These are phyloP conservation scores for Amblyraja radiata DNA, from an alignment of 2,797 vertebrate species.

Conservation along the genomic window DNA sequence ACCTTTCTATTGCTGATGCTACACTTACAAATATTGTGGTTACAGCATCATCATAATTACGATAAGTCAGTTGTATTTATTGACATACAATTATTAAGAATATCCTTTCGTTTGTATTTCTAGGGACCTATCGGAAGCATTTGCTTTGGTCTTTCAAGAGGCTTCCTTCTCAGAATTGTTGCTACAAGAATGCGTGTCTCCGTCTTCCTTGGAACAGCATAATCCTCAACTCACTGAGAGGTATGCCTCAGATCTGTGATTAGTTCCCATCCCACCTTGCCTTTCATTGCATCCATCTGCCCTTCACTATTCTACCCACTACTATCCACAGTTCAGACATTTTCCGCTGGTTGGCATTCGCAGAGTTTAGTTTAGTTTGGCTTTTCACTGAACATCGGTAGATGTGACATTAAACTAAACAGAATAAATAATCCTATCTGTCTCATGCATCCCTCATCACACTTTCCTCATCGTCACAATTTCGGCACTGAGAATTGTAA, in stretches of 20 bases:
- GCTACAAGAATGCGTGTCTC: background rate
- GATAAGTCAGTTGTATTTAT: background rate
- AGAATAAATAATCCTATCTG: too few relatives aligned
- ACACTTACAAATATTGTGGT: background rate
- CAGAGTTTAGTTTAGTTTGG: too few relatives aligned
- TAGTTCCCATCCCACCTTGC: background rate
- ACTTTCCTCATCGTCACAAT: too few relatives aligned
- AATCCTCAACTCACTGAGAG: background rate
- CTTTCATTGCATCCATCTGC: background rate
- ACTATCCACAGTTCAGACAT: background rate
- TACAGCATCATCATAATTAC: background rate
- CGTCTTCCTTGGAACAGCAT: background rate
- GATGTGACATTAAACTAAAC: too few relatives aligned
- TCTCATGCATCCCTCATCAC: too few relatives aligned
- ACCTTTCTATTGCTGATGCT: background rate
- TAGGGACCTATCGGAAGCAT: background rate
- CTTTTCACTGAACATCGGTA: too few relatives aligned
- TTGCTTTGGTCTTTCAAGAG: background rate
- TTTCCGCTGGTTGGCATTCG: too few relatives aligned
- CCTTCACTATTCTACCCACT: background rate
- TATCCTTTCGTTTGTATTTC: background rate
- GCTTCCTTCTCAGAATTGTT: background rate
- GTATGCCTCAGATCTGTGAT: background rate
- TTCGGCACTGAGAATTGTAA: too few relatives aligned
- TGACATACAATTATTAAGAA: background rate